Evolutionary conservation across 2,888 invertebrate genomes (phyloP).

Genomic region (Deroplatys truncata): DNA sequence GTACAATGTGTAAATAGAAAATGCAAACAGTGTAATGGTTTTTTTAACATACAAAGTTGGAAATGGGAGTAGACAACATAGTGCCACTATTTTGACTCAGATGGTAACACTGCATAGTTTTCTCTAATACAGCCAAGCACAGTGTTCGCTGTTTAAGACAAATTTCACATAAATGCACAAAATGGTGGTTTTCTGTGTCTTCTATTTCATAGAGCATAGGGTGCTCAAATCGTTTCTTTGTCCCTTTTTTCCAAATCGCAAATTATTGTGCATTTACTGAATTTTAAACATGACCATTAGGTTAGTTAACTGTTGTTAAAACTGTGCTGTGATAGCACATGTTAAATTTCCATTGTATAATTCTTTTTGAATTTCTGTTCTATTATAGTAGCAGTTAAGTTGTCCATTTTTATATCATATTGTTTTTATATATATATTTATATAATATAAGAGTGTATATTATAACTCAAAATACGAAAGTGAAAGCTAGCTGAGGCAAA

Average conservation of each 20-base stretch:
- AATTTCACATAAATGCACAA: not conserved
- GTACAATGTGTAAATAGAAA: not conserved
- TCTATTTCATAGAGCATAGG: not conserved
- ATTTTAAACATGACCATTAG: not conserved
- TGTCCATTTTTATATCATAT: slow-evolving; percentile 8
- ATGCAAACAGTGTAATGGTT: not conserved
- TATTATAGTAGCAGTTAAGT: not conserved
- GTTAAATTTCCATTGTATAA: not conserved
- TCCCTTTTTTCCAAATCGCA: not conserved
- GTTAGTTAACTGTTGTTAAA: not conserved
- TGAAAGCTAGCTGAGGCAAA: not conserved
- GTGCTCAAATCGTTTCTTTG: not conserved
- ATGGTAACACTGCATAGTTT: not conserved
- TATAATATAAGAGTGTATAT: slow-evolving; percentile 5
- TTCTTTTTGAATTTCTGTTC: not conserved
- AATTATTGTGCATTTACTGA: not conserved
- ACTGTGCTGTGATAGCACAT: not conserved
- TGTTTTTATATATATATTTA: not conserved
- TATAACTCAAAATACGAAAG: not conserved
- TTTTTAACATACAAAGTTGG: not conserved
- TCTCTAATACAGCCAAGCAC: not conserved
- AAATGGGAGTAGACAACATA: not conserved
- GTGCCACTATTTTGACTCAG: not conserved
- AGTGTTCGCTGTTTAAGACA: not conserved
- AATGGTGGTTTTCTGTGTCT: not conserved